phyloP scores from a whole-genome alignment of 2,888 invertebrate genomes.

The Ophion obscuratus region DNA sequence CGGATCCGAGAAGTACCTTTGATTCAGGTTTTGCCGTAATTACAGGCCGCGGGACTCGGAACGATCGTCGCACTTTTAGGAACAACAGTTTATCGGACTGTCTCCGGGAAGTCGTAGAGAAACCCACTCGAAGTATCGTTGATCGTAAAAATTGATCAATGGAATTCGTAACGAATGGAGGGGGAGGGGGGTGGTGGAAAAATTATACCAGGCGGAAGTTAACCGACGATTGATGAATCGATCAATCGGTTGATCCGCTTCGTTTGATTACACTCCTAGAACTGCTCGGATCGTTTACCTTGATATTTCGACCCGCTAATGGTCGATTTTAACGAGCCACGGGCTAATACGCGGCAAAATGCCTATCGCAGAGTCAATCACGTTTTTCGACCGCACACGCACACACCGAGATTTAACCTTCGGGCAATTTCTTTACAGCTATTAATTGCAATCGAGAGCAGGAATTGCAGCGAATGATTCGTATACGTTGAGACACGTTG shows the following conservation, averaged over 20 bases:
- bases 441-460: background rate
- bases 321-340: background rate
- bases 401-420: background rate
- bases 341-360: background rate
- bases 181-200: too few species aligned
- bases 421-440: background rate
- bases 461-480: background rate
- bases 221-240: background rate
- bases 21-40: slow-evolving; percentile 57
- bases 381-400: background rate
- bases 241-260: background rate
- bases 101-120: background rate
- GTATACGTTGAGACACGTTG: background rate
- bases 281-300: background rate
- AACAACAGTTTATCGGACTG: background rate
- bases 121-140: background rate
- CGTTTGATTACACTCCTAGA: background rate
- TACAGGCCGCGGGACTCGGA: slow-evolving; percentile 41
- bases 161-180: background rate
- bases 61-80: background rate
- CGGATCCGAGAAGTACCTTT: slow-evolving; percentile 49
- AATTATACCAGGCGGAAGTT: background rate
- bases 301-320: background rate
- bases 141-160: background rate
- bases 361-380: background rate